Conservation (phyloP, 2,888 invertebrate genomes). For the Therioaphis trifolii region DNA sequence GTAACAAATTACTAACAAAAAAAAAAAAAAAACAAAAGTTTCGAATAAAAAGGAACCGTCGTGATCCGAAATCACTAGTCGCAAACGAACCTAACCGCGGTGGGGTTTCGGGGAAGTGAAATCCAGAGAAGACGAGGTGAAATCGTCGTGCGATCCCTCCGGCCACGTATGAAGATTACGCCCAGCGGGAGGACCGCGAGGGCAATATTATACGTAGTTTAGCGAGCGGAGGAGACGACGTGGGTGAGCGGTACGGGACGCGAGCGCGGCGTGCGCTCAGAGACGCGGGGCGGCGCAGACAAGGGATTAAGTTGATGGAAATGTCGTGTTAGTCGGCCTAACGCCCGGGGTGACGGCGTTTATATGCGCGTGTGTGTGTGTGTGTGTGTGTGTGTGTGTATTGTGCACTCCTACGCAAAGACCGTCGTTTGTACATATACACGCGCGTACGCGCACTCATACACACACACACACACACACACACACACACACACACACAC, state of each 20-base stretch:
- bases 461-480: too few species aligned
- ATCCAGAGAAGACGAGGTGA: background rate
- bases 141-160: background rate
- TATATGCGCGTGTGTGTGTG: background rate
- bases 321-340: constrained; percentile 40
- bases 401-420: background rate
- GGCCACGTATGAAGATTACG: background rate
- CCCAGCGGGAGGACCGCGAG: background rate
- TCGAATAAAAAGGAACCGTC: too few species aligned
- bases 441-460: too few species aligned
- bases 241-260: background rate
- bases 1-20: too few species aligned
- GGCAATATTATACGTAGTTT: background rate
- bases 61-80: background rate
- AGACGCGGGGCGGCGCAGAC: background rate
- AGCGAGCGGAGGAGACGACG: background rate
- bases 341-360: background rate
- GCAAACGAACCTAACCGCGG: background rate
- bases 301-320: constrained; percentile 53
- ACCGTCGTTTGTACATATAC: background rate
- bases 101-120: background rate
- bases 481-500: too few species aligned
- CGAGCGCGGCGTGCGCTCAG: background rate
- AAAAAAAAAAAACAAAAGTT: too few species aligned
- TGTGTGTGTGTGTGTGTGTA: background rate